phyloP scores from a whole-genome alignment of 2,888 invertebrate genomes.

The Fissipunctia ypsillon region DNA sequence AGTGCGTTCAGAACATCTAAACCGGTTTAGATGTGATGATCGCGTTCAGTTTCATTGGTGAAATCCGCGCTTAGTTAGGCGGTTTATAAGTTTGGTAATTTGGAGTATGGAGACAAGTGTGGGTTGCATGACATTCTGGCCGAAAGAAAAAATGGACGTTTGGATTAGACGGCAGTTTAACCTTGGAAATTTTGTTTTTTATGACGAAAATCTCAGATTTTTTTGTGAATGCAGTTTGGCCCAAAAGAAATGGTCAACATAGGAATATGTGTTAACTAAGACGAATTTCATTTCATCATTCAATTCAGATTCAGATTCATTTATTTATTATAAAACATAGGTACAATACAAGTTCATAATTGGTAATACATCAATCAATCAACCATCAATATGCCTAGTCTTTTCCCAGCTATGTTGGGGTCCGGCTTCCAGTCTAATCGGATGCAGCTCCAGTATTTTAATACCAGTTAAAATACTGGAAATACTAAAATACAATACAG shows the following conservation, averaged over 20 bases:
- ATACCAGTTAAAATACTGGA: no score
- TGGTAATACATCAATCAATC: no score
- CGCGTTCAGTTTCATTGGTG: no score
- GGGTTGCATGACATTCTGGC: neutral
- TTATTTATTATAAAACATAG: no score
- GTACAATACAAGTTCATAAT: no score
- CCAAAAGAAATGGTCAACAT: neutral
- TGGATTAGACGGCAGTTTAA: neutral
- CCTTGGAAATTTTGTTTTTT: neutral
- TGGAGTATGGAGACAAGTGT: conserved; percentile 29
- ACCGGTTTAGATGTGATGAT: no score
- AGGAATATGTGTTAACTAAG: neutral
- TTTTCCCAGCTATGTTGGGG: neutral
- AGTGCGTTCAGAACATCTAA: no score
- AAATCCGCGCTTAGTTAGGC: no score
- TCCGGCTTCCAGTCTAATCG: neutral
- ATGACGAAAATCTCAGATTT: neutral
- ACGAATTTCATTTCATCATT: neutral
- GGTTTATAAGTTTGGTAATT: neutral
- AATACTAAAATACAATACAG: no score
- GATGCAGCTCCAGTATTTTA: no score
- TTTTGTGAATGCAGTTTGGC: neutral
- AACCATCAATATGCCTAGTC: neutral
- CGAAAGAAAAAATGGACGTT: neutral
- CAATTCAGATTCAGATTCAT: no score